Evolutionary conservation across 2,113 vertebrate genomes (phyloP).

Genomic region (Prunella fulvescens): DNA sequence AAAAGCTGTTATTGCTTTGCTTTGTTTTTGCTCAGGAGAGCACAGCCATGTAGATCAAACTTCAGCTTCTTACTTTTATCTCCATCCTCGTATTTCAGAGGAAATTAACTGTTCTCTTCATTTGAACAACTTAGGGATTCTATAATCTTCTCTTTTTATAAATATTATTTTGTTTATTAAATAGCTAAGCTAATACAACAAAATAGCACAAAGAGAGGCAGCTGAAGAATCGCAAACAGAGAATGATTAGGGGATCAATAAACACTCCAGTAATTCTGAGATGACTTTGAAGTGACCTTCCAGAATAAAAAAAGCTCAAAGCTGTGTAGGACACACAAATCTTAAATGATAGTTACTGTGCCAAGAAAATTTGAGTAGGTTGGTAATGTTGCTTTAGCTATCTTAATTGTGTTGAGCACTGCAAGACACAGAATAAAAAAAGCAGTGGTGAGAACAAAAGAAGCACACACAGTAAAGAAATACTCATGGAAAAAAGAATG

Average conservation of each 20-base stretch:
- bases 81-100: neutral
- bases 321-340: conserved; percentile 9
- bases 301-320: neutral
- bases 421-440: conserved; percentile 38
- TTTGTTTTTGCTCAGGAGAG: neutral
- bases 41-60: neutral
- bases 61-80: neutral
- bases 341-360: conserved; percentile 32
- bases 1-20: neutral
- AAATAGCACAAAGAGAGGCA: neutral
- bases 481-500: neutral
- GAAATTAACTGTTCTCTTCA: neutral
- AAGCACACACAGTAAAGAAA: neutral
- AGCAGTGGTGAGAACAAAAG: conserved; percentile 51
- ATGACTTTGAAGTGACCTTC: conserved; percentile 60
- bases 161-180: conserved; percentile 7
- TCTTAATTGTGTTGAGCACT: conserved; percentile 44
- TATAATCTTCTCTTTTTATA: neutral
- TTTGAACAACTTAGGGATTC: neutral
- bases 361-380: conserved; percentile 47
- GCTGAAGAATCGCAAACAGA: conserved; percentile 25
- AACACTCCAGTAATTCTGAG: conserved; percentile 21
- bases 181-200: neutral
- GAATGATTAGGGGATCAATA: conserved; percentile 48
- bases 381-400: conserved; percentile 55